These are phyloP conservation scores for Labeo rohita DNA, from an alignment of 2,113 vertebrate genomes.

Conservation along the genomic window DNA sequence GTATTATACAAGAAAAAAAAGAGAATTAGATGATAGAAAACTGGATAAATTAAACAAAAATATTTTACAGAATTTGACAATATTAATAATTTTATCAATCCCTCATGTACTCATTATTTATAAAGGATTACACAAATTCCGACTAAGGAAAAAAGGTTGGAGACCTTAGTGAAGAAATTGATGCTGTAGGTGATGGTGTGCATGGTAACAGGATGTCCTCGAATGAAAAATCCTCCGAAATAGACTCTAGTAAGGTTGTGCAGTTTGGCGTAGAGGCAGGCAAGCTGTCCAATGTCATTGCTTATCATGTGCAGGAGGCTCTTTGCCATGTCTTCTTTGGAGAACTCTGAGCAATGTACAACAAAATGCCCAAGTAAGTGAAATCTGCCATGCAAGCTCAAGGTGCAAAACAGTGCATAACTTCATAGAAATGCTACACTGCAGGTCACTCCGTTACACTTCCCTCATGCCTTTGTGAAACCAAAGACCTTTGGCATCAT, in stretches of 20 bases:
- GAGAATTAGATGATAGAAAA: neutral
- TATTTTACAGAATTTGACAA: neutral
- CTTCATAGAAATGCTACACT: neutral
- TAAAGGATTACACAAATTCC: neutral
- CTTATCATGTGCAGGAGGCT: constrained; percentile 99
- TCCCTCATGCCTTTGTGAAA: constrained; percentile 11
- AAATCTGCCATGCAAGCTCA: neutral
- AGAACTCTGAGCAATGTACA: constrained; percentile 81
- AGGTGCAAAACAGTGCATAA: neutral
- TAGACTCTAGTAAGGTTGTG: constrained; percentile 90
- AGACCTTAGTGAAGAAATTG: constrained; percentile 97
- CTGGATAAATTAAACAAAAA: neutral
- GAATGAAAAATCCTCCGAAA: constrained; percentile 97
- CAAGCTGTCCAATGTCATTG: constrained; percentile 97
- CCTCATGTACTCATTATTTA: neutral
- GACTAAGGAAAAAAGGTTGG: neutral
- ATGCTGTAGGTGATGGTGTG: constrained; percentile 98
- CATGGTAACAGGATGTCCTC: constrained; percentile 97
- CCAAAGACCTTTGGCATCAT: constrained; percentile 38
- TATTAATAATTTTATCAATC: neutral
- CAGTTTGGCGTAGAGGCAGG: constrained; percentile 92
- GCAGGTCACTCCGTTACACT: neutral
- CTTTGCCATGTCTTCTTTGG: constrained; percentile 97
- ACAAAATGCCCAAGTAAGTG: neutral
- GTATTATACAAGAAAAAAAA: neutral